Evolutionary conservation across 1,140 invertebrate genomes (phyloP), one percentile per base, ranked within the genome.

Genomic region (Coenobita brevimanus): DNA sequence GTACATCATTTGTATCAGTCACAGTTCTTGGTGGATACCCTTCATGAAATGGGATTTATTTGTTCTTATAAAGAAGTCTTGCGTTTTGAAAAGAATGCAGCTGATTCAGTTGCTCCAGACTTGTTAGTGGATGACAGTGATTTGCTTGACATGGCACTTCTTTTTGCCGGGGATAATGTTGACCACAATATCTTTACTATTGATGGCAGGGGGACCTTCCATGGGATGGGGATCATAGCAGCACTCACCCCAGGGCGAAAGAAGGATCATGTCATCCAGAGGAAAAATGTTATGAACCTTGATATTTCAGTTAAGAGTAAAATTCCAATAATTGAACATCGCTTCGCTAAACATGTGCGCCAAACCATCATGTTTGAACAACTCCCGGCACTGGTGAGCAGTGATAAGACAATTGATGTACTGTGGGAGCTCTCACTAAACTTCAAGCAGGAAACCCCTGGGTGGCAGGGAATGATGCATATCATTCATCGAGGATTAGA

Each of bases 11-110:
- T 67, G n/a, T 24, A 67, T 67, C 6, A n/a, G 62, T 67, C n/a
- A 10, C 6, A 24, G 30, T 67, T 67, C n/a, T n/a, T 67, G 13
- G 71, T 75, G 36, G 71, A 36, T 33, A 33, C 38, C 21, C n/a
- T 33, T 13, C 15, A n/a, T 33, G 3, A 75, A 10, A 75, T 75
- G 15, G 38, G 38, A 33, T 75, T 21, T 13, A 33, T 13, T 33
- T 75, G 13, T 27, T 75, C 30, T 8, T 75, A 75, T 33, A 33
- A 4, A 15, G 71, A 36, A 75, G 33, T 43, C 6, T 17, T 8
- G 46, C 6, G 46, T 13, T 71, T 69, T 82, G 67, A 69, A 82
- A 82, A 69, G 81, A 82, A 71, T 82, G 81, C 81, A 15, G 81
- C 81, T 50, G 33, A 43, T 46, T 71, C 17, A 27, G 57, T 67